Evolutionary conservation across 2,888 invertebrate genomes (phyloP).

Genomic region (Unio pictorum): DNA sequence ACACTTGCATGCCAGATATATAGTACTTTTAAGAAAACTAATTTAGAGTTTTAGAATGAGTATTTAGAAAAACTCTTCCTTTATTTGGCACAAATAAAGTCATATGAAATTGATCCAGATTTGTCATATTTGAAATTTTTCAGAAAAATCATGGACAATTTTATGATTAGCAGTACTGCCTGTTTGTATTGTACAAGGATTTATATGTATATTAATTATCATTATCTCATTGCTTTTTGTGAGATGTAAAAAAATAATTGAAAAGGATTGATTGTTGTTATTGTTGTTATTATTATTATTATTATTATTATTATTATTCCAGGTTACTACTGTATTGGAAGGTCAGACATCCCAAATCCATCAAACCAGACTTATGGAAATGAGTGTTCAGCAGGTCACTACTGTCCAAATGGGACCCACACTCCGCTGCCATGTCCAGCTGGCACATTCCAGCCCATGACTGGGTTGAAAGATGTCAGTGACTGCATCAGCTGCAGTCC

Average conservation of each 20-base stretch:
- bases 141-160: too few species aligned
- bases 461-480: constrained; percentile 45
- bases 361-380: constrained; percentile 56
- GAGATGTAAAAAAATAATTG: background rate
- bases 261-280: background rate
- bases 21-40: too few species aligned
- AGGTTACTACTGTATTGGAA: constrained; percentile 63
- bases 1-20: too few species aligned
- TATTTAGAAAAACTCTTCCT: too few species aligned
- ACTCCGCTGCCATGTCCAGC: constrained; percentile 60
- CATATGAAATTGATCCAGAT: too few species aligned
- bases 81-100: too few species aligned
- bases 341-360: constrained; percentile 53
- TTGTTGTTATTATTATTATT: background rate
- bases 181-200: too few species aligned
- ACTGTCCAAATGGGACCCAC: constrained; percentile 64
- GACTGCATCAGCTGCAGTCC: constrained; percentile 63
- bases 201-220: too few species aligned
- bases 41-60: too few species aligned
- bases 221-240: too few species aligned
- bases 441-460: constrained; percentile 59
- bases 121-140: too few species aligned
- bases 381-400: constrained; percentile 61
- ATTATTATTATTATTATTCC: constrained; percentile 6
- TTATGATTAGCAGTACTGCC: too few species aligned